Evolutionary conservation across 2,113 vertebrate genomes (phyloP).

Genomic region (Mastomys natalensis): DNA sequence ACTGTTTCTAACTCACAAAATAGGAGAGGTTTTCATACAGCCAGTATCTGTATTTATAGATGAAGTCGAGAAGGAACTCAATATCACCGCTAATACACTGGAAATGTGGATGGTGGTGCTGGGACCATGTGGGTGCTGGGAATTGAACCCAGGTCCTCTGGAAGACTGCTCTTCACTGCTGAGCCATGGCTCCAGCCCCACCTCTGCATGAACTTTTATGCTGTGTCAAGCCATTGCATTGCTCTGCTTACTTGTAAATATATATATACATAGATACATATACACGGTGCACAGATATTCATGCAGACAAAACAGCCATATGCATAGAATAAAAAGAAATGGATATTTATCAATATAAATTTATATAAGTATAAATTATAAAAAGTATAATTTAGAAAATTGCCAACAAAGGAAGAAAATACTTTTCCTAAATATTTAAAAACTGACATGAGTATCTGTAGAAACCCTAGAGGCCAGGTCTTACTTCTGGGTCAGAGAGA

Average conservation of each 20-base stretch:
- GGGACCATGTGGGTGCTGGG: background rate
- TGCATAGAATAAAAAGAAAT: background rate
- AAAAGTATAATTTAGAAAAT: conserved; percentile 2
- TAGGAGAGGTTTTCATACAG: background rate
- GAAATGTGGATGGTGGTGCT: background rate
- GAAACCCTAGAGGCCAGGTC: background rate
- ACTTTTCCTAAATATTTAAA: background rate
- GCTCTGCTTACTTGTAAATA: background rate
- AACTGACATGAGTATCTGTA: background rate
- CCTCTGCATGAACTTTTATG: background rate
- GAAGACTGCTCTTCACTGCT: background rate
- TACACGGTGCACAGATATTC: background rate
- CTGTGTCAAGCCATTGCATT: background rate
- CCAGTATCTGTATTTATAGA: background rate
- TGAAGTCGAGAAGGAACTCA: background rate
- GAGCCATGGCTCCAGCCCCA: background rate
- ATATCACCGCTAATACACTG: background rate
- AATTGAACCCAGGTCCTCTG: background rate
- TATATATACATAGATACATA: background rate
- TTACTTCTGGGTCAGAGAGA: background rate
- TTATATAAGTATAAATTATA: no score
- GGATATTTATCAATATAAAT: no score
- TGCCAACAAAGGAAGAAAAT: background rate
- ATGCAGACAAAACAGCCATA: background rate
- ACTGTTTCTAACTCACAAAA: background rate